phyloP scores from a whole-genome alignment of 2,888 invertebrate genomes.

The Acanthococcus lagerstroemiae region DNA sequence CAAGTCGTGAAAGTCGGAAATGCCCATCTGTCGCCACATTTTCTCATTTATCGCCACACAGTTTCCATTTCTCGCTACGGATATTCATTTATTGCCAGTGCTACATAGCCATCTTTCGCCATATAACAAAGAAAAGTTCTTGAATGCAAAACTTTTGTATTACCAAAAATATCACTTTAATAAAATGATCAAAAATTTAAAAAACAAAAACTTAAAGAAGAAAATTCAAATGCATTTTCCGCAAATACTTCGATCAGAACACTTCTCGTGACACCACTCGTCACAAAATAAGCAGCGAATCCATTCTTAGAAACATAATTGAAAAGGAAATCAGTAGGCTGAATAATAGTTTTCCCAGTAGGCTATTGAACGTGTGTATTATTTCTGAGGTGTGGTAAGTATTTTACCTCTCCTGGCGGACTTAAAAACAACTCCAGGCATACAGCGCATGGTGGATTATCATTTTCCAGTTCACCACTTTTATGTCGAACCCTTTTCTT shows the following conservation, averaged over 20 bases:
- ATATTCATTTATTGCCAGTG: neutral
- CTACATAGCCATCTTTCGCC: neutral
- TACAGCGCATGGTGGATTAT: neutral
- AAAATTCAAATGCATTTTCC: neutral
- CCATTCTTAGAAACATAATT: neutral
- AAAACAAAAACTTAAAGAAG: neutral
- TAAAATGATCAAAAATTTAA: neutral
- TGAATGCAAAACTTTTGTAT: neutral
- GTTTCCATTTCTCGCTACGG: neutral
- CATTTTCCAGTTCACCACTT: neutral
- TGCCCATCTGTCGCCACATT: neutral
- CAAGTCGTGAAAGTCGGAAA: neutral
- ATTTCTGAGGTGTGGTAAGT: neutral
- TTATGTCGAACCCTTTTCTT: neutral
- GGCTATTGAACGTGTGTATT: too few species aligned
- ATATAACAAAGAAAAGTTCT: neutral
- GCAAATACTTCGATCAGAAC: neutral
- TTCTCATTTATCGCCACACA: neutral
- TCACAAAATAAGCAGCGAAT: neutral
- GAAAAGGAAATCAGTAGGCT: neutral
- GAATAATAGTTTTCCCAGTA: neutral
- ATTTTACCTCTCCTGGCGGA: neutral
- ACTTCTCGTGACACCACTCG: neutral
- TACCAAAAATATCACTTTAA: neutral
- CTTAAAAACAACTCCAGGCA: neutral